Evolutionary conservation across 2,888 invertebrate genomes (phyloP), one percentile per base, ranked within the genome.

Genomic region (Agriopis aurantiaria): DNA sequence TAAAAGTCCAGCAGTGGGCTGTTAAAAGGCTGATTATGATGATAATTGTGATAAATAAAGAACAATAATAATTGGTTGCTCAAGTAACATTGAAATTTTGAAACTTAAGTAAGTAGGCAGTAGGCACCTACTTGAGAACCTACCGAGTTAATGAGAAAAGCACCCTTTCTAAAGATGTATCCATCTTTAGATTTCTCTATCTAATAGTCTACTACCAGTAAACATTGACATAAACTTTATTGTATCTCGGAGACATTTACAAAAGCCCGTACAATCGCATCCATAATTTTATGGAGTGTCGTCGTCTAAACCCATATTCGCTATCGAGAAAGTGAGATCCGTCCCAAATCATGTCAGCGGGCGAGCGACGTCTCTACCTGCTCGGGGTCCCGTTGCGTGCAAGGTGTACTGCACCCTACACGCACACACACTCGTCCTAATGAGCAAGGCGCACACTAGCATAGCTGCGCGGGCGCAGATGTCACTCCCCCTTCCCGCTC

Each of bases 301-400:
- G 76, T 78, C 77, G 82, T 80, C 72, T 68, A 81, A 84, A 85
- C 78, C 85, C 86, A 89, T 92, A 91, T 91, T 91, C 87, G 90
- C 88, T 80, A 85, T 80, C 81, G 75, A 83, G 88, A 89, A 88
- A 90, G 88, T 88, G 82, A 88, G 89, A 89, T 88, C 88, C 87
- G 89, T 87, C 82, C 84, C 83, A 84, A 91, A 89, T 88, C 85
- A 86, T 91, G 90, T 90, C 91, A 91, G 88, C 86, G 78, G 83
- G 82, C 85, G 83, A 82, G 71, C 77, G 77, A 68, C 73, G 78
- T 82, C 80, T 88, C 91, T 93, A 93, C 93, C 93, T 94, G 93
- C 92, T 88, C 78, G 78, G 87, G 85, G 84, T 93, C 91, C 93
- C 93, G 92, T 93, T 92, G 92, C 91, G 88, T 89, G 93, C 93